Percentiles rank a stretch among this genome's conserved stretches.
phyloP scores from a whole-genome alignment of 2,113 vertebrate genomes.

The Xiphophorus hellerii region DNA sequence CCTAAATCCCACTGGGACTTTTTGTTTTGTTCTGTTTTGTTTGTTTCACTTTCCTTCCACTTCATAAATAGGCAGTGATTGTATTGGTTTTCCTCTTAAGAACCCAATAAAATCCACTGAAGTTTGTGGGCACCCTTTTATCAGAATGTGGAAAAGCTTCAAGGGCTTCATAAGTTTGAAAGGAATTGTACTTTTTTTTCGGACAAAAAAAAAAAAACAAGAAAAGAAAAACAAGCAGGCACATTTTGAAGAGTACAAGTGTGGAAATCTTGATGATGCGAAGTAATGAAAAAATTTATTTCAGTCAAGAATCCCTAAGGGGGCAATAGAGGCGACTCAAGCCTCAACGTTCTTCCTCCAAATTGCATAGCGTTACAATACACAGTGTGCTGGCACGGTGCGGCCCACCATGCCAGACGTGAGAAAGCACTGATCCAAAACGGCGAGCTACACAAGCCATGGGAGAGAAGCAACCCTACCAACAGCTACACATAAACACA shows the following conservation, averaged over 20 bases:
- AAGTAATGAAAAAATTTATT: conserved; percentile 6
- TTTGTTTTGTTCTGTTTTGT: too few relatives aligned
- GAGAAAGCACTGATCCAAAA: conserved; percentile 69
- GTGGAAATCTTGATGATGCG: not conserved
- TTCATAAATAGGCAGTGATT: too few relatives aligned
- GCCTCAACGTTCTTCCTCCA: conserved; percentile 32
- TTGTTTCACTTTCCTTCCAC: too few relatives aligned
- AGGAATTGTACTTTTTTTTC: not conserved
- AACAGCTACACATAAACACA: conserved; percentile 16
- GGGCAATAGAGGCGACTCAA: conserved; percentile 24
- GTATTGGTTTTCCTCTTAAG: too few relatives aligned
- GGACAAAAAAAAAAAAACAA: too few relatives aligned
- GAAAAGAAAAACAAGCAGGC: conserved; percentile 9
- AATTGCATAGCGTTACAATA: conserved; percentile 45
- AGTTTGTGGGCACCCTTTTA: not conserved
- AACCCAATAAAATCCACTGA: too few relatives aligned
- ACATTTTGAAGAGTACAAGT: not conserved
- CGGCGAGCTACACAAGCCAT: conserved; percentile 54
- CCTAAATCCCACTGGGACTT: too few relatives aligned
- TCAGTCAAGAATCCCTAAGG: conserved; percentile 8
- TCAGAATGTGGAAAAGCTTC: not conserved
- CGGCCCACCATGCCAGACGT: conserved; percentile 35
- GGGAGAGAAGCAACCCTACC: conserved; percentile 60
- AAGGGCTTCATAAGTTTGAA: not conserved
- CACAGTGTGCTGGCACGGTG: conserved; percentile 41